Evolutionary conservation across 1,140 invertebrate species (phyloP).

Genomic region (Zaprionus capensis): DNA sequence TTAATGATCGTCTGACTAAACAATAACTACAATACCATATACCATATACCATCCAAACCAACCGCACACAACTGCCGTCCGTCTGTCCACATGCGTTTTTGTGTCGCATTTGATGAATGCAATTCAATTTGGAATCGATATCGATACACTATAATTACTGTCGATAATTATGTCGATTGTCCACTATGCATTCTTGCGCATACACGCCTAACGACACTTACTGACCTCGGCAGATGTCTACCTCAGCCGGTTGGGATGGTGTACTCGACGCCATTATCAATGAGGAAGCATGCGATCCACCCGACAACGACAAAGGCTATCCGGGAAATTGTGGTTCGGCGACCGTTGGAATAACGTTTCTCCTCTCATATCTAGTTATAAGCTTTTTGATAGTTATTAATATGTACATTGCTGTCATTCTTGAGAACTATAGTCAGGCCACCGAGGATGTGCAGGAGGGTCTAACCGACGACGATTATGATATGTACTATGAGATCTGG

Average conservation of each 20-base stretch:
- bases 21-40: constrained; percentile 19
- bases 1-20: constrained; percentile 30
- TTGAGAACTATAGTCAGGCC: constrained; percentile 99
- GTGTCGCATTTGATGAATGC: constrained; percentile 44
- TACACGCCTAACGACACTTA: constrained; percentile 19
- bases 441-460: constrained; percentile 99
- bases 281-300: constrained; percentile 95
- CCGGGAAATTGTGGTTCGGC: constrained; percentile 96
- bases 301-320: constrained; percentile 93
- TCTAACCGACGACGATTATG: constrained; percentile 98
- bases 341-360: constrained; percentile 96
- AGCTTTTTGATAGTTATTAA: constrained; percentile 99
- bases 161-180: constrained; percentile 10
- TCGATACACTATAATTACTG: constrained; percentile 9
- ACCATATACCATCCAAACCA: constrained; percentile 51
- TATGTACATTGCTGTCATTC: constrained; percentile 99
- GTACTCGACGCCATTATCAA: constrained; percentile 98
- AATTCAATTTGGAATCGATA: constrained; percentile 35
- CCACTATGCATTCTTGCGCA: constrained; percentile 31
- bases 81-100: constrained; percentile 49
- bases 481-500: constrained; percentile 99
- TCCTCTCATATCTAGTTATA: constrained; percentile 98
- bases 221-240: constrained; percentile 92
- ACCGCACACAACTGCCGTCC: constrained; percentile 67
- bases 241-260: constrained; percentile 98